These are phyloP conservation scores for Pristionchus pacificus DNA, from an alignment of 1,140 invertebrate genomes.

Conservation along the genomic window DNA sequence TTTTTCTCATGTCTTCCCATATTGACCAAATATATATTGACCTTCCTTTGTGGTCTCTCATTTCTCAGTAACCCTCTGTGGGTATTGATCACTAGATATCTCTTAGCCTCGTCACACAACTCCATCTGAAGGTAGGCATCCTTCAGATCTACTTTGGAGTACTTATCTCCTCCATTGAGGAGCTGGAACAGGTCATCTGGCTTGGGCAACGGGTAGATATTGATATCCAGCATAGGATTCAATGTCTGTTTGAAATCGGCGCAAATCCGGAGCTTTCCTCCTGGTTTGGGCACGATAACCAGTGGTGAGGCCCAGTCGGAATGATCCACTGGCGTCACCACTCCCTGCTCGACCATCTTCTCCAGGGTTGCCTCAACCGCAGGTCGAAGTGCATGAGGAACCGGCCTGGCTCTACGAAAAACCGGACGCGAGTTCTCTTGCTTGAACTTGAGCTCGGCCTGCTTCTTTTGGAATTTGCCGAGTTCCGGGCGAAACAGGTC, in stretches of 20 bases:
- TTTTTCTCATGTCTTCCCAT: no score
- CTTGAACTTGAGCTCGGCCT: no score
- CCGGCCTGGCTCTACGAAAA: slow-evolving; percentile 9
- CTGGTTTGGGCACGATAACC: slow-evolving; percentile 53
- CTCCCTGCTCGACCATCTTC: slow-evolving; percentile 44
- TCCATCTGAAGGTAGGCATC: slow-evolving; percentile 44
- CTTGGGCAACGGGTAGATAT: slow-evolving; percentile 43
- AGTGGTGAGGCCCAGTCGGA: slow-evolving; percentile 48
- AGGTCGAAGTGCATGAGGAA: slow-evolving; percentile 9
- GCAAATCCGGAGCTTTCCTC: slow-evolving; percentile 57
- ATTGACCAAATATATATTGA: no score
- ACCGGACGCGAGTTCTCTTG: no score
- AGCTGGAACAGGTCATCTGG: slow-evolving; percentile 45
- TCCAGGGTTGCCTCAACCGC: slow-evolving; percentile 10
- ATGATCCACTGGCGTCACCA: slow-evolving; percentile 56
- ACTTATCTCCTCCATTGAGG: slow-evolving; percentile 42
- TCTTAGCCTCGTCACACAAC: slow-evolving; percentile 41
- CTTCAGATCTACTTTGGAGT: slow-evolving; percentile 49
- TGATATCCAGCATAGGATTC: slow-evolving; percentile 39
- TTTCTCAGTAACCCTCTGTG: slow-evolving; percentile 38
- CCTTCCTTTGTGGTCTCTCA: slow-evolving; percentile 51
- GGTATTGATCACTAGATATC: slow-evolving; percentile 35
- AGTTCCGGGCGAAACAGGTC: no score
- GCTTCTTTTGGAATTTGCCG: no score
- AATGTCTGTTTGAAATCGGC: slow-evolving; percentile 55